A percentile compares a stretch with the other conserved stretches of the same genome.
phyloP scores from a whole-genome alignment of 2,888 invertebrate genomes.

The Agonopterix subpropinquella region DNA sequence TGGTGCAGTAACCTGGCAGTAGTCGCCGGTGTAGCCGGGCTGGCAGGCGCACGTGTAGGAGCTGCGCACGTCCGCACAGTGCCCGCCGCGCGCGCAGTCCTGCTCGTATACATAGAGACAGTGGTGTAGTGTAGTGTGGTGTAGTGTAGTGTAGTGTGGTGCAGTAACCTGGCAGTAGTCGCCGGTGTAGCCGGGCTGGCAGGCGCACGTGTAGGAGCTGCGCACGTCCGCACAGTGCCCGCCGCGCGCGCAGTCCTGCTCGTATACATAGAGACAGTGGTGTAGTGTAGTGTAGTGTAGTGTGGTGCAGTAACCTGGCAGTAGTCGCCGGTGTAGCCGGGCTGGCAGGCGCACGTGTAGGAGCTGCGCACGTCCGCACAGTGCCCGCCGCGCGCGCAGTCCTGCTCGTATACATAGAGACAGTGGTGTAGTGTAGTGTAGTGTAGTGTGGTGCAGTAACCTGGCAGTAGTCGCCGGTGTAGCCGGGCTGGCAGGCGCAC shows the following conservation, averaged over 20 bases:
- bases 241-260: constrained; percentile 82
- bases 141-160: constrained; percentile 22
- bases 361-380: constrained; percentile 67
- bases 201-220: constrained; percentile 84
- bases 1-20: constrained; percentile 75
- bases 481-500: constrained; percentile 88
- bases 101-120: no score
- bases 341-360: constrained; percentile 86
- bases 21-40: constrained; percentile 85
- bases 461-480: constrained; percentile 85
- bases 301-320: constrained; percentile 69
- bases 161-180: constrained; percentile 81
- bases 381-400: constrained; percentile 80
- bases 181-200: constrained; percentile 85
- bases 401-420: no score
- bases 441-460: constrained; percentile 15
- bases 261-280: no score
- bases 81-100: constrained; percentile 81
- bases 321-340: constrained; percentile 87
- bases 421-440: no score
- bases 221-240: constrained; percentile 65
- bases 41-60: constrained; percentile 88
- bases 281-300: no score
- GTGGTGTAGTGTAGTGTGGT: constrained; percentile 25
- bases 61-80: constrained; percentile 59